Percentiles rank a stretch among this genome's conserved stretches.
Conservation (phyloP, 2,888 invertebrate genomes). For the Thalpophila matura region DNA sequence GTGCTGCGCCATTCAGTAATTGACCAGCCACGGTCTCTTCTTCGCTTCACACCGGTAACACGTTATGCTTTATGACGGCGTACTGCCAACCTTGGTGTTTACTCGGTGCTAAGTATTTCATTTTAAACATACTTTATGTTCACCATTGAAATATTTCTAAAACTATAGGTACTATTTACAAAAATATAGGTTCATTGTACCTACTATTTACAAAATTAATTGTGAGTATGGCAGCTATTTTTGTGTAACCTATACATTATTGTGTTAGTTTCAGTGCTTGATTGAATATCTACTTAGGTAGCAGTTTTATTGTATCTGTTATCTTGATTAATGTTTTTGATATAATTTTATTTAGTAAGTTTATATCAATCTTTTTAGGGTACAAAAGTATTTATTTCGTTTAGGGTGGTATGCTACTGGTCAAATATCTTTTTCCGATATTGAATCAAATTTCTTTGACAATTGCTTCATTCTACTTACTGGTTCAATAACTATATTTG, state of each 20-base stretch:
- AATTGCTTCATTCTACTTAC: no score
- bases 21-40: constrained; percentile 7
- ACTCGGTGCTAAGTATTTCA: constrained; percentile 84
- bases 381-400: constrained; percentile 85
- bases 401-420: no score
- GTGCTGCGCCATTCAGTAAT: constrained; percentile 98
- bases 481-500: no score
- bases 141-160: constrained; percentile 64
- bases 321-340: constrained; percentile 73
- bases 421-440: no score
- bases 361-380: constrained; percentile 80
- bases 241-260: constrained; percentile 65
- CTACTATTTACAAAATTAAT: constrained; percentile 68
- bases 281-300: constrained; percentile 52
- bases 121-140: constrained; percentile 68
- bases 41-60: constrained; percentile 74
- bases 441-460: no score
- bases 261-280: constrained; percentile 60
- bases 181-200: constrained; percentile 68
- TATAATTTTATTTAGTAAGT: constrained; percentile 78
- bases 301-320: constrained; percentile 70
- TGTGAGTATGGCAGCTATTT: constrained; percentile 68
- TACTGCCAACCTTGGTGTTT: constrained; percentile 74
- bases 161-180: constrained; percentile 67
- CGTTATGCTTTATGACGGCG: constrained; percentile 72